Percentiles rank a stretch among this genome's conserved stretches.
phyloP scores from a whole-genome alignment of 2,113 vertebrate species.

The Oceanites oceanicus region DNA sequence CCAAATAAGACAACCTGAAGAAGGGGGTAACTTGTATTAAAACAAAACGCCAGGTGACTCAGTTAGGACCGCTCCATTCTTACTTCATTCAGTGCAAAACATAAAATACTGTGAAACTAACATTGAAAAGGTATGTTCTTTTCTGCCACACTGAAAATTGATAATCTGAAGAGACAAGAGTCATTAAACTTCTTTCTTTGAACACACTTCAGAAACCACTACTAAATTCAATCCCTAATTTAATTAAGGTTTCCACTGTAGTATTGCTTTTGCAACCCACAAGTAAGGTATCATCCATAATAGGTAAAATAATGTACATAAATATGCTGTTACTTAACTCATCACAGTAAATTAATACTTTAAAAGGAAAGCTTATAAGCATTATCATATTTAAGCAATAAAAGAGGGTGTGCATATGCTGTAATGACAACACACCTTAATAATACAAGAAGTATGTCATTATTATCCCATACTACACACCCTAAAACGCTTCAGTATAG shows the following conservation, averaged over 20 bases:
- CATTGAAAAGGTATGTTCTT: background rate
- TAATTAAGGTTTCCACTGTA: background rate
- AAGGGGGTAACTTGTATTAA: background rate
- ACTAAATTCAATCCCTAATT: background rate
- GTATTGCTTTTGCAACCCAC: background rate
- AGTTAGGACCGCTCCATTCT: background rate
- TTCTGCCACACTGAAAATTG: background rate
- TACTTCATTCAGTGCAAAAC: background rate
- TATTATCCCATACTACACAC: conserved; percentile 43
- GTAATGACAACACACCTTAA: conserved; percentile 56
- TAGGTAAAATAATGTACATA: conserved; percentile 17
- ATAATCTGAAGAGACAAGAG: background rate
- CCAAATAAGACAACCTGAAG: background rate
- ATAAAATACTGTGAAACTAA: background rate
- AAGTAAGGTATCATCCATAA: conserved; percentile 1
- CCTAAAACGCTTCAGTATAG: conserved; percentile 30
- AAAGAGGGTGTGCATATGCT: conserved; percentile 49
- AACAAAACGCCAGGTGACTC: background rate
- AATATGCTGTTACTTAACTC: conserved; percentile 34
- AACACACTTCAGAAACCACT: background rate
- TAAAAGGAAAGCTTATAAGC: conserved; percentile 48
- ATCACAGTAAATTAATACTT: conserved; percentile 12
- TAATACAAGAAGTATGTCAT: conserved; percentile 43
- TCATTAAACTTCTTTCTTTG: background rate
- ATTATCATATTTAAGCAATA: conserved; percentile 38